phyloP scores from a whole-genome alignment of 2,888 invertebrate species.

The Papilio gigon region DNA sequence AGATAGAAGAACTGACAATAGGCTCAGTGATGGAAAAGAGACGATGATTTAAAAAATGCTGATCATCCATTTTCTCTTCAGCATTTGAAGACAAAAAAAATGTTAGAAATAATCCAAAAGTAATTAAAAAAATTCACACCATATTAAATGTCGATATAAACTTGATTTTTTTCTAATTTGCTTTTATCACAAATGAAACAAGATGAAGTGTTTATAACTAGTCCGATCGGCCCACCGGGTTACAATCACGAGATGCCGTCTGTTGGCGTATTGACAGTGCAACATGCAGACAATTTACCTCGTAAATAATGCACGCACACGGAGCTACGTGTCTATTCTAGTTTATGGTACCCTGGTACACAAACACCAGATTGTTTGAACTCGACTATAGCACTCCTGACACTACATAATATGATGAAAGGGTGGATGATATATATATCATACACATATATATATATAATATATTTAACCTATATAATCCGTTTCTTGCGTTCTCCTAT shows the following conservation, averaged over 20 bases:
- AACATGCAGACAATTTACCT: constrained; percentile 49
- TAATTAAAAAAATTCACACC: no score
- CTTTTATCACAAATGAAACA: not conserved
- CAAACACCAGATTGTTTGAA: not conserved
- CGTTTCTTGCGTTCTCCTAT: no score
- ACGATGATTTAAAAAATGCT: constrained; percentile 2
- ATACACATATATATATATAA: no score
- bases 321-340: constrained; percentile 28
- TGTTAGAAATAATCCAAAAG: not conserved
- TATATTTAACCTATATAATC: no score
- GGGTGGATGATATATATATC: no score
- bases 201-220: no score
- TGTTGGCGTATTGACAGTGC: not conserved
- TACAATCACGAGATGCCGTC: no score
- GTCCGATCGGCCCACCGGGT: no score
- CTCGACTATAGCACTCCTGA: no score
- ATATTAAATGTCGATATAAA: not conserved
- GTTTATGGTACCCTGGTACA: constrained; percentile 21
- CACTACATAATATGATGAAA: no score
- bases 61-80: not conserved
- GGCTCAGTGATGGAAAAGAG: constrained; percentile 60
- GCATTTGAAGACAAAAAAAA: not conserved
- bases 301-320: constrained; percentile 33
- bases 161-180: not conserved
- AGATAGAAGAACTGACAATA: constrained; percentile 67